A percentile compares a stretch with the other conserved stretches of the same genome.
Evolutionary conservation across 2,113 vertebrate species (phyloP).

Genomic region (Epinephelus moara): DNA sequence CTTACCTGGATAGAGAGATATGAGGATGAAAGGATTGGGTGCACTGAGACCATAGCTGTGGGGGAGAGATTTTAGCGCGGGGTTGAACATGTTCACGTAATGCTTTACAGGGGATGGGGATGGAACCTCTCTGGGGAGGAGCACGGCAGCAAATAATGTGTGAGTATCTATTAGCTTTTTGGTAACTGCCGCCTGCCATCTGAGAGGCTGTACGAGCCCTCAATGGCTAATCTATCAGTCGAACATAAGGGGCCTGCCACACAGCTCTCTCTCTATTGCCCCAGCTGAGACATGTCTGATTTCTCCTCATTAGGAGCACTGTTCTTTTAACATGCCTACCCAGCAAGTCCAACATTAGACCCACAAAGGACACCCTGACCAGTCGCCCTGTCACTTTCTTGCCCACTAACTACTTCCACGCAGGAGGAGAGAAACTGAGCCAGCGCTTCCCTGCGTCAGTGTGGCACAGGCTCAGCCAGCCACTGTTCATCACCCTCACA

Average conservation of each 20-base stretch:
- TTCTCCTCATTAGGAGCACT: constrained; percentile 52
- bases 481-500: constrained; percentile 80
- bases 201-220: constrained; percentile 59
- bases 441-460: constrained; percentile 66
- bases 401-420: constrained; percentile 51
- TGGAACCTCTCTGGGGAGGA: constrained; percentile 66
- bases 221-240: constrained; percentile 66
- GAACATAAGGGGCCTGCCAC: constrained; percentile 53
- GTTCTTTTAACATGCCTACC: constrained; percentile 57
- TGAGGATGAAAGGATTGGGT: constrained; percentile 76
- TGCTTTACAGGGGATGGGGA: constrained; percentile 69
- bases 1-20: constrained; percentile 80
- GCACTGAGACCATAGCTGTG: constrained; percentile 70
- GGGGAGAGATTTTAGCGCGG: constrained; percentile 70
- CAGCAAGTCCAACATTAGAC: constrained; percentile 34
- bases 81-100: constrained; percentile 73
- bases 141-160: constrained; percentile 65
- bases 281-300: constrained; percentile 48
- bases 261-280: constrained; percentile 18
- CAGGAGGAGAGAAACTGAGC: constrained; percentile 55
- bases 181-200: constrained; percentile 57
- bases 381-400: constrained; percentile 62
- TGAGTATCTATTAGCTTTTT: constrained; percentile 72
- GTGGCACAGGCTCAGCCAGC: constrained; percentile 58
- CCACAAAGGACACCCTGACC: constrained; percentile 64